phyloP scores from a whole-genome alignment of 2,113 vertebrate genomes.

The Deroptyus accipitrinus region DNA sequence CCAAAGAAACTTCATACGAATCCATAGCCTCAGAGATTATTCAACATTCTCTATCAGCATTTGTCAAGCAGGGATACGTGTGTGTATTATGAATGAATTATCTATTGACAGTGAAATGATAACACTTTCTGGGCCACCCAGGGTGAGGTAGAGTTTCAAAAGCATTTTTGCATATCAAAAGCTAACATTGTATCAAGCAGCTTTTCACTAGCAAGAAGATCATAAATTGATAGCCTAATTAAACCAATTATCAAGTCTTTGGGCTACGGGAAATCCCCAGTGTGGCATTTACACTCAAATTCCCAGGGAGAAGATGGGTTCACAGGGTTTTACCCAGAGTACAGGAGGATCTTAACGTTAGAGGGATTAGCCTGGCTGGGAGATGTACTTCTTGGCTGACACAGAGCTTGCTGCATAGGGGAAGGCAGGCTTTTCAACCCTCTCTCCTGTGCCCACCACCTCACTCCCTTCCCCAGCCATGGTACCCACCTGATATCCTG shows the following conservation, averaged over 20 bases:
- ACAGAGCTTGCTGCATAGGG: not conserved
- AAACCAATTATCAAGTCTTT: not conserved
- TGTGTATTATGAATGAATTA: not conserved
- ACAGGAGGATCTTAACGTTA: not conserved
- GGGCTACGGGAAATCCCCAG: constrained; percentile 22
- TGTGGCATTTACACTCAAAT: not conserved
- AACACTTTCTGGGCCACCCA: constrained; percentile 53
- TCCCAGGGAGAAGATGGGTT: not conserved
- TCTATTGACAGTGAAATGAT: constrained; percentile 33
- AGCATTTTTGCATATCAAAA: constrained; percentile 64
- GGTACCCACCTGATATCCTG: rapidly evolving
- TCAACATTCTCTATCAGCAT: not conserved
- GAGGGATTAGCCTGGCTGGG: not conserved
- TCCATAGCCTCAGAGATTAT: not conserved
- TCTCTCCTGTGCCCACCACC: not conserved
- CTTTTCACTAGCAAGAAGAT: constrained; percentile 25
- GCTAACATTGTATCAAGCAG: constrained; percentile 12
- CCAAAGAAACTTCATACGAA: not conserved
- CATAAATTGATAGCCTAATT: constrained; percentile 46
- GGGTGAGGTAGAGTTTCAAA: constrained; percentile 56
- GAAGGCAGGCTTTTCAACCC: not conserved
- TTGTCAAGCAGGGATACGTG: not conserved
- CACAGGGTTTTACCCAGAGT: not conserved
- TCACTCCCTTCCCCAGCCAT: not conserved
- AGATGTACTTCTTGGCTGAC: not conserved